These are phyloP conservation scores for Leptodactylus fallax DNA, from an alignment of 2,797 vertebrate species.

Conservation along the genomic window DNA sequence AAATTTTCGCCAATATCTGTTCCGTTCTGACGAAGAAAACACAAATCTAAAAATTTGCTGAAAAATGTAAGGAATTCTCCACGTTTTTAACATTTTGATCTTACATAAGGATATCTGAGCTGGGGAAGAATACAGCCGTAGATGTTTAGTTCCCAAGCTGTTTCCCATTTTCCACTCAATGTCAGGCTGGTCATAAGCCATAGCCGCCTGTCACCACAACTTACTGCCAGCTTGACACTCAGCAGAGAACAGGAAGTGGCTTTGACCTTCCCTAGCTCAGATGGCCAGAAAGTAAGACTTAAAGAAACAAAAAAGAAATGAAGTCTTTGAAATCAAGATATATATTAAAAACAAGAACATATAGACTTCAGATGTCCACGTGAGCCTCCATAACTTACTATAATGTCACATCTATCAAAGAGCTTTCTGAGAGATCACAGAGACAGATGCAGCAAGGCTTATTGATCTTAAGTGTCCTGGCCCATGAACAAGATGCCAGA, in stretches of 20 bases:
- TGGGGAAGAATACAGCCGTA: background rate
- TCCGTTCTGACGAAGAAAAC: background rate
- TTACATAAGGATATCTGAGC: background rate
- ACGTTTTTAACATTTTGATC: no score
- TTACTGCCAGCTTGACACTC: slow-evolving; percentile 11
- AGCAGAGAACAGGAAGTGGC: slow-evolving; percentile 23
- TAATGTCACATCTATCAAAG: no score
- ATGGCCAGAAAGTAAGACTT: background rate
- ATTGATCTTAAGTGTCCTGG: no score
- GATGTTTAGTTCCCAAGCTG: background rate
- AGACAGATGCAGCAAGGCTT: no score
- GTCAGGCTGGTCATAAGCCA: slow-evolving; percentile 30
- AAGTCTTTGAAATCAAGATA: background rate
- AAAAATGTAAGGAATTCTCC: background rate
- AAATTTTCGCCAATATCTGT: no score
- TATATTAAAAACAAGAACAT: background rate
- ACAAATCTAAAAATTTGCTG: background rate
- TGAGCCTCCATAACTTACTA: no score
- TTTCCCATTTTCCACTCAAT: slow-evolving; percentile 29
- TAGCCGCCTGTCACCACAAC: slow-evolving; percentile 5
- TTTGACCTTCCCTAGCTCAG: background rate
- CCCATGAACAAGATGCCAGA: no score
- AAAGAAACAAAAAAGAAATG: background rate
- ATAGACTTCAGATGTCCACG: no score
- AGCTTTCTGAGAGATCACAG: no score